Evolutionary conservation across 2,797 vertebrate genomes (phyloP).

Genomic region (Pampus argenteus): DNA sequence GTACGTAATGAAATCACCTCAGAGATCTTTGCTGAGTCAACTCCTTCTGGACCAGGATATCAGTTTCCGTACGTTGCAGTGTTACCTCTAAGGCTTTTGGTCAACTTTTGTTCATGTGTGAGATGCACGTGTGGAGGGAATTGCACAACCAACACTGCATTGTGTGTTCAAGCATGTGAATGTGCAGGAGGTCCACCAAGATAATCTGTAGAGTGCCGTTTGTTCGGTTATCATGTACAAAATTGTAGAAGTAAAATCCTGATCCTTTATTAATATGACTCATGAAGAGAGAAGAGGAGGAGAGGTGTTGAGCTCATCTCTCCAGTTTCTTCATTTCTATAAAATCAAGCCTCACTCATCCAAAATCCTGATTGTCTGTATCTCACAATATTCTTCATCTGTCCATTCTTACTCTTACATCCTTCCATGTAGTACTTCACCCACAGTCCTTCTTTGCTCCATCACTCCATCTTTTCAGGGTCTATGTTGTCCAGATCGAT

Average conservation of each 20-base stretch:
- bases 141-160: neutral
- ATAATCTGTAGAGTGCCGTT: conserved; percentile 5
- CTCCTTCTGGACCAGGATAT: neutral
- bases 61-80: conserved; percentile 1
- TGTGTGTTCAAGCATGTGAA: conserved; percentile 22
- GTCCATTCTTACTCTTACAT: neutral
- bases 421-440: neutral
- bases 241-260: conserved; percentile 13
- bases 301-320: conserved; percentile 3
- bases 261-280: conserved; percentile 16
- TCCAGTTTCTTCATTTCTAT: conserved; percentile 2
- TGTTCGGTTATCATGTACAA: neutral
- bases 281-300: neutral
- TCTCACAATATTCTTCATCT: conserved; percentile 13
- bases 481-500: conserved; percentile 85
- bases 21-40: conserved; percentile 5
- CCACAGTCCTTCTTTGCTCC: neutral
- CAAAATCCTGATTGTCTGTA: conserved; percentile 47
- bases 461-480: conserved; percentile 77
- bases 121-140: conserved; percentile 11
- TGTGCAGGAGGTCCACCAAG: conserved; percentile 7
- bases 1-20: neutral
- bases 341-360: conserved; percentile 7
- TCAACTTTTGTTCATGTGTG: conserved; percentile 3
- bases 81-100: conserved; percentile 3